Base-by-base conservation (phyloP, 2,113 vertebrate genomes). In the Eptesicus fuscus region DNA sequence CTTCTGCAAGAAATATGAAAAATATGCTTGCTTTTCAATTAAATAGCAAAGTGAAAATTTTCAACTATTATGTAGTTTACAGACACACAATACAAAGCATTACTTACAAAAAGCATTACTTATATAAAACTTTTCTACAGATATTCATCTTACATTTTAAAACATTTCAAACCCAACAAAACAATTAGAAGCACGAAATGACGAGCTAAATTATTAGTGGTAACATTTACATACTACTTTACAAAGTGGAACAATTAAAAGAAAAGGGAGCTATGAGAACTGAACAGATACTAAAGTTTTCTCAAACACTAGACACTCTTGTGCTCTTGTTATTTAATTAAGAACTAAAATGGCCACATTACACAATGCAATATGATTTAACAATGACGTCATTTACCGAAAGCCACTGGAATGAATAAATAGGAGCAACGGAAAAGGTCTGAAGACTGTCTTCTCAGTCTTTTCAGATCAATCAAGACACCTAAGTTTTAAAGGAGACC, bases 301-400 rank as follows among this genome's bases (percentile, higher is more conserved):
- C 79, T 90, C 37, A 74, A 94, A 94, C 70, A 90, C 32, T 22
- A 90, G 32, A 49, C 71, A 90, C 16, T 20, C 89, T 85, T 87
- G 61, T 95, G 30, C 65, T 96, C 84, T 51, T 78, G 61, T 90
- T 94, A 93, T 82, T 96, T 96, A 92, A 96, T 91, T 95, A 80
- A 93, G 90, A 97, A 86, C 88, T 96, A 93, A 97, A 97, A 96
- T 94, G 94, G 85, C 90, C 85, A 90, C 73, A 94, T 82, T 92
- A 87, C 82, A 97, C 89, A 96, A 94, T 69, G 63, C 51, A 94
- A 73, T 1, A 7, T 79, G 73, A 93, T 69, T 96, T 95, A 96
- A 93, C 83, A 92, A 95, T 91, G 88, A 95, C 13, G 4, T 95
- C 91, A 95, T 79, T 93, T 88, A 97, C 32, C 44, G 47, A 95